A percentile compares a stretch with the other conserved stretches of the same genome.
Evolutionary conservation across 2,113 vertebrate species (phyloP).

Genomic region (Muntiacus reevesi): DNA sequence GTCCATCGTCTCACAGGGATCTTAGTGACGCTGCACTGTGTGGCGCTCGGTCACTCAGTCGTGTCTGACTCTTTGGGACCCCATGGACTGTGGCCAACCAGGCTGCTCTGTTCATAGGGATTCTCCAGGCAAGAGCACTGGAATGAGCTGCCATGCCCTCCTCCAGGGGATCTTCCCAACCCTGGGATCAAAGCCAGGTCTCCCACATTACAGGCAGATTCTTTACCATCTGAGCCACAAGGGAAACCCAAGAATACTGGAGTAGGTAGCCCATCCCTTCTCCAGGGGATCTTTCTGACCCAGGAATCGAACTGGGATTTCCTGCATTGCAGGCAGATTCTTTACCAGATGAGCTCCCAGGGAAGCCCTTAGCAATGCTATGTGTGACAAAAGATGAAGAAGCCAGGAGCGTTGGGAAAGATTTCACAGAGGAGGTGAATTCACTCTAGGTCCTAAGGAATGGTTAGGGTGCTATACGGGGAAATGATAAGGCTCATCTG

Average conservation of each 20-base stretch:
- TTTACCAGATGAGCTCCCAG: background rate
- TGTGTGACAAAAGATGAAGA: background rate
- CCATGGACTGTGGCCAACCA: background rate
- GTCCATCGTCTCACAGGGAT: background rate
- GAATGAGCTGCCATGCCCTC: background rate
- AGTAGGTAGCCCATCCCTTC: background rate
- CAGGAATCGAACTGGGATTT: rapidly evolving
- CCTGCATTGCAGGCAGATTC: background rate
- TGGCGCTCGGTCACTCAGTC: background rate
- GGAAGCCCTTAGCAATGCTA: background rate
- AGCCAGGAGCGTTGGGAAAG: background rate
- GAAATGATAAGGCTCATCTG: rapidly evolving
- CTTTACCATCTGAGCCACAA: background rate
- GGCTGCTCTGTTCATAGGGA: background rate
- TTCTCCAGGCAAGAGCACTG: background rate
- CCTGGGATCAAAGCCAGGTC: background rate
- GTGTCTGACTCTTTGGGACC: background rate
- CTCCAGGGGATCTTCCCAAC: background rate
- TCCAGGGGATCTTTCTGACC: background rate
- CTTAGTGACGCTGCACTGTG: background rate
- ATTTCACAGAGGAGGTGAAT: background rate
- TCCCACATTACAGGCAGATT: background rate
- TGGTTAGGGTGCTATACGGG: background rate
- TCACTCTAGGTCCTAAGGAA: background rate
- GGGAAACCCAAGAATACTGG: background rate